Base-by-base conservation (phyloP, 2,113 vertebrate genomes). In the Vulpes vulpes region DNA sequence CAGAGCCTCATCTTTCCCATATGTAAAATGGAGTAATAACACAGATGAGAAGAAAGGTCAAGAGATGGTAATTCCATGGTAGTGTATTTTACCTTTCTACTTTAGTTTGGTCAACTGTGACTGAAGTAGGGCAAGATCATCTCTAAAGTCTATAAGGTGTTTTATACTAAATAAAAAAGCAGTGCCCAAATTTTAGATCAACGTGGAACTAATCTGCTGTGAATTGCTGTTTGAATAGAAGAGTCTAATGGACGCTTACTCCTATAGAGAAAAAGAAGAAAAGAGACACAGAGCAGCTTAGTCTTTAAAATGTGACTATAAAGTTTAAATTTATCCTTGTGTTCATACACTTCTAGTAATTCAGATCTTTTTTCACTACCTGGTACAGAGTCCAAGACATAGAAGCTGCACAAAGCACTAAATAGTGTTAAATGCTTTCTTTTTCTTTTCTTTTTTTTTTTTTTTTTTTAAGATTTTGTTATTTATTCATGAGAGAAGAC, bases 21-120 rank as follows among this genome's bases (percentile, higher is more conserved):
- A 93, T 96, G 51, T 94, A 89, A 95, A 93, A 95, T 96, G 95
- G 97, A 79, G 25, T 59, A 32, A n/a, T 93, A 96, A 89, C 12
- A 15, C 59, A 16, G 88, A 27, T 93, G 64, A 95, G 64, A 20
- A 64, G 65, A 91, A 64, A 80, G 27, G 15, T 71, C 11, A 65
- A 82, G 38, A 78, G 35, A 38, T 51, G 19, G 0, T 57, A 55
- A 57, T 20, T 32, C 55, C 35, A 30, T 16, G 65, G 3, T 85
- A n/a, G 79, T 53, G 8, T 74, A 23, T 60, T 73, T 79, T 73
- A 43, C 25, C 35, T 91, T 78, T 69, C 30, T 78, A 35, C n/a
- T 69, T 74, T 73, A 62, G 32, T 79, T 78, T 74, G 91, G 32
- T 53, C 60, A 32, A 49, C 76, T 38, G 27, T 65, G 55, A 71